Percentiles rank a stretch among this genome's conserved stretches.
Conservation (phyloP, 1,140 invertebrate species). For the Papilio machaon region DNA sequence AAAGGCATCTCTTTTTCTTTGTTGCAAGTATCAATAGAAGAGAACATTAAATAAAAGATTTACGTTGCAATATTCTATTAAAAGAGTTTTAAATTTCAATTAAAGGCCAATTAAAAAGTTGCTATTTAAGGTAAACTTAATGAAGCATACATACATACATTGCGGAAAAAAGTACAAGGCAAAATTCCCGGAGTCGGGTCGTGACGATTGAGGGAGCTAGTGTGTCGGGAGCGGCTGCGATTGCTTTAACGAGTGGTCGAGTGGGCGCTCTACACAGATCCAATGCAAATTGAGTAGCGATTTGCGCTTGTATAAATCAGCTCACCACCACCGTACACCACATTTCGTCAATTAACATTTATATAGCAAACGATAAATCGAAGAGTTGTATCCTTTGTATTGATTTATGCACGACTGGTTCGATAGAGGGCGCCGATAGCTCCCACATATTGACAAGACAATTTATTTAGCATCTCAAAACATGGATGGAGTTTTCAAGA, state of each 20-base stretch:
- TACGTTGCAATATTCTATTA: slow-evolving; percentile 11
- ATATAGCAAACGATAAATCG: slow-evolving; percentile 55
- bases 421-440: not conserved
- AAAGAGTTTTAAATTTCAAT: slow-evolving; percentile 36
- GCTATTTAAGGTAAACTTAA: slow-evolving; percentile 38
- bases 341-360: slow-evolving; percentile 66
- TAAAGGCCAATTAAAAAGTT: slow-evolving; percentile 27
- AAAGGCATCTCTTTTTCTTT: not conserved
- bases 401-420: slow-evolving; percentile 16
- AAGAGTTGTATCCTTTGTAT: slow-evolving; percentile 30
- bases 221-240: slow-evolving; percentile 46
- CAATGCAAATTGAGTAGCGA: slow-evolving; percentile 69
- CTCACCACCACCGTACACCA: slow-evolving; percentile 46
- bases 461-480: slow-evolving; percentile 33
- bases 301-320: slow-evolving; percentile 64
- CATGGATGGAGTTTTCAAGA: slow-evolving; percentile 26
- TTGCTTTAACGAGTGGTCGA: slow-evolving; percentile 59
- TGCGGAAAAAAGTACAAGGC: slow-evolving; percentile 43
- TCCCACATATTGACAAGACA: slow-evolving; percentile 30
- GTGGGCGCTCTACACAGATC: slow-evolving; percentile 67
- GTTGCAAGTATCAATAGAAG: not conserved
- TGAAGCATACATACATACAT: slow-evolving; percentile 43
- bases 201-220: slow-evolving; percentile 56
- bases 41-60: not conserved
- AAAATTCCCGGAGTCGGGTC: slow-evolving; percentile 53